Percentiles rank a stretch among this genome's conserved stretches.
Evolutionary conservation across 2,113 vertebrate genomes (phyloP).

Genomic region (Pantherophis guttatus): DNA sequence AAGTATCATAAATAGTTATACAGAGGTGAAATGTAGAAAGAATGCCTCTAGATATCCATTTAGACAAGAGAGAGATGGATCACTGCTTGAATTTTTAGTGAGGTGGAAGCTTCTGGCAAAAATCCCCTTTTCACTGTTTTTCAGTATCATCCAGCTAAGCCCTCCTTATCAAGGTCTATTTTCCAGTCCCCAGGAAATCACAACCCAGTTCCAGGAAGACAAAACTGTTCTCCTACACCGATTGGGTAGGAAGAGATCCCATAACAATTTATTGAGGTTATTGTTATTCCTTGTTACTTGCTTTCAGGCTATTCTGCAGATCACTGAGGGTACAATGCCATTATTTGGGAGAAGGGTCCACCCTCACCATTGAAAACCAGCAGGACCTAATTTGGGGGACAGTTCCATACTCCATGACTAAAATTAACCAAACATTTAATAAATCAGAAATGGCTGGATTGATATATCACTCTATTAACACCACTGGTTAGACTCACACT

Average conservation of each 20-base stretch:
- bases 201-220: background rate
- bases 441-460: background rate
- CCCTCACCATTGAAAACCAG: background rate
- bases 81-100: background rate
- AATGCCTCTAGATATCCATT: background rate
- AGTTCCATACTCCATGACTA: background rate
- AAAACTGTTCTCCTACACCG: background rate
- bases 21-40: background rate
- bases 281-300: background rate
- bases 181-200: background rate
- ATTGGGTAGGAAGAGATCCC: background rate
- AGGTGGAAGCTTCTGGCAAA: background rate
- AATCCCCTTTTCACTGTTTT: background rate
- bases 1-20: background rate
- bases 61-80: background rate
- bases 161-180: background rate
- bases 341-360: background rate
- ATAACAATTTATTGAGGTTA: background rate
- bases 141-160: background rate
- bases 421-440: background rate
- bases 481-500: background rate
- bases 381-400: background rate
- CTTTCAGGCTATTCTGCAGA: background rate
- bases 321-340: background rate
- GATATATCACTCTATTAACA: background rate